Conservation (phyloP, 2,888 invertebrate genomes). For the Drosophila sordidula region DNA sequence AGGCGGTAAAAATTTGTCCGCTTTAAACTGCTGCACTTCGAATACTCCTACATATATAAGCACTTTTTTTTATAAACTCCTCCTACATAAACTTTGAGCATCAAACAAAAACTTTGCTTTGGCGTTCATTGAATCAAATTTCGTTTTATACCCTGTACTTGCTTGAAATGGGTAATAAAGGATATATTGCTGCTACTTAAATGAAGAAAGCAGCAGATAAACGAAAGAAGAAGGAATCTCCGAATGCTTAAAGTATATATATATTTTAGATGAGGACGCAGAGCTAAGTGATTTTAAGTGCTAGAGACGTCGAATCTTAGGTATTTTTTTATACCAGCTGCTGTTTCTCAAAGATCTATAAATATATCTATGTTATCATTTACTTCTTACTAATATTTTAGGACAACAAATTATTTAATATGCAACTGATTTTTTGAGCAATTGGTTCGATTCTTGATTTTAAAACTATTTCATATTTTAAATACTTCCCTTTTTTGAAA, state of each 20-base stretch:
- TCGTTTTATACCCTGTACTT: slow-evolving; percentile 2
- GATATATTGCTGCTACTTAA: background rate
- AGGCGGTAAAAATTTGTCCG: slow-evolving; percentile 57
- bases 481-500: too few species aligned
- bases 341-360: too few species aligned
- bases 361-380: too few species aligned
- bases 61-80: slow-evolving; percentile 19
- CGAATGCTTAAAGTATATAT: background rate
- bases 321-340: too few species aligned
- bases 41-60: slow-evolving; percentile 10
- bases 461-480: too few species aligned
- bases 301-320: too few species aligned
- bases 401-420: too few species aligned
- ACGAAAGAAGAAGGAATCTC: background rate
- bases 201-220: background rate
- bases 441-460: too few species aligned
- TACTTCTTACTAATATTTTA: too few species aligned
- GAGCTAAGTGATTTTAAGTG: too few species aligned
- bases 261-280: too few species aligned
- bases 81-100: slow-evolving; percentile 20
- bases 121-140: slow-evolving; percentile 30
- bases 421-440: too few species aligned
- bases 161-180: background rate
- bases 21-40: slow-evolving; percentile 47
- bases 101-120: slow-evolving; percentile 27